These are phyloP conservation scores for Verasper variegatus DNA, from an alignment of 2,113 vertebrate species.

Conservation along the genomic window DNA sequence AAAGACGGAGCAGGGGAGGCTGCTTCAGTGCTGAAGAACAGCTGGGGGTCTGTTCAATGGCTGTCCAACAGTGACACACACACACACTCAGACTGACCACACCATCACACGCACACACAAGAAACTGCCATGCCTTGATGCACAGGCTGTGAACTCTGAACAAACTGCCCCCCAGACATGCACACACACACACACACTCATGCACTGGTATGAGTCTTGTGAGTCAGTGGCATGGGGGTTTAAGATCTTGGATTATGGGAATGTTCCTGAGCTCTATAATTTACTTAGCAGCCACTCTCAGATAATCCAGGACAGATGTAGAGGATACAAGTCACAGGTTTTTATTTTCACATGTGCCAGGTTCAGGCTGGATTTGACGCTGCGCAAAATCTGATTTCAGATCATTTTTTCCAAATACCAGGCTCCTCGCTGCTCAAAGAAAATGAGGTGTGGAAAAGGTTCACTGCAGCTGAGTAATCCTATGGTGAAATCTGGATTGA, in stretches of 20 bases:
- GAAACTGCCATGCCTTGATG: constrained; percentile 1
- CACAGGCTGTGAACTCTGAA: constrained; percentile 22
- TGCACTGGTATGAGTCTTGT: constrained; percentile 2
- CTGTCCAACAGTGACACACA: constrained; percentile 27
- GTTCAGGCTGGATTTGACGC: constrained; percentile 25
- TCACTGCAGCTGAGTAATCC: neutral
- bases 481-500: constrained; percentile 20
- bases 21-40: constrained; percentile 44
- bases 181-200: constrained; percentile 3
- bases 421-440: neutral
- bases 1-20: constrained; percentile 40
- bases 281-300: constrained; percentile 65
- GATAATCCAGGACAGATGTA: constrained; percentile 68
- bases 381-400: constrained; percentile 5
- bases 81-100: constrained; percentile 24
- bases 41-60: constrained; percentile 44
- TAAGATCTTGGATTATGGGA: constrained; percentile 63
- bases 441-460: constrained; percentile 1
- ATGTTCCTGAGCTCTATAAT: constrained; percentile 63
- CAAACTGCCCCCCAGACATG: constrained; percentile 3
- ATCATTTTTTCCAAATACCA: neutral
- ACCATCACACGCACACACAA: constrained; percentile 12
- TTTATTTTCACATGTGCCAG: constrained; percentile 38
- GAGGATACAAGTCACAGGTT: constrained; percentile 52
- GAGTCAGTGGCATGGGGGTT: constrained; percentile 8